Conservation (phyloP, 2,797 vertebrate species). For the Heliangelus exortis region DNA sequence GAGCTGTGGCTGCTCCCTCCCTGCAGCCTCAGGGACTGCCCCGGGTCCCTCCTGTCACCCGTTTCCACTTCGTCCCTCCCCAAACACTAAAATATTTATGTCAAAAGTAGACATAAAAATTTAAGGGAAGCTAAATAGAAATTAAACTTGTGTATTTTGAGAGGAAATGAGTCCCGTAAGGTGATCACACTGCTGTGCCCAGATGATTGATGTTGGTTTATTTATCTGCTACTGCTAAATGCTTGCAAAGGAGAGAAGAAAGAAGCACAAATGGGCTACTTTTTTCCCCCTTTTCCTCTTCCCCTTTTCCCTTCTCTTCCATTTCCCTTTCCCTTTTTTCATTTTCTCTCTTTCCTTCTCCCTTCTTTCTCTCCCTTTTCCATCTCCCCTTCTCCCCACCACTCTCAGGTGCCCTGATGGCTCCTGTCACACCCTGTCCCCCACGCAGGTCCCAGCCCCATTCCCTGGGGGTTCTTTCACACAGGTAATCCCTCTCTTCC, state of each 20-base stretch:
- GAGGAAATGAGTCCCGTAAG: constrained; percentile 67
- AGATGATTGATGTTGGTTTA: constrained; percentile 67
- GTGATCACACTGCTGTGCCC: constrained; percentile 21
- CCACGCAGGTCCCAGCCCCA: rapidly evolving
- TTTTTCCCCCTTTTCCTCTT: too few species aligned
- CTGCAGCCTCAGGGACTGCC: neutral
- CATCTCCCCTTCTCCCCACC: too few species aligned
- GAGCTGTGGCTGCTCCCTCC: neutral
- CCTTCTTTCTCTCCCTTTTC: too few species aligned
- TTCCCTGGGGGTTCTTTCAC: neutral
- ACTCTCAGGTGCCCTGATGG: neutral
- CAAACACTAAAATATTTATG: constrained; percentile 41
- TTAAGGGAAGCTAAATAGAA: constrained; percentile 56
- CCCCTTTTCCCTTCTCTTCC: too few species aligned
- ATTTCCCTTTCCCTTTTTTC: neutral
- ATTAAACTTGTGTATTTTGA: constrained; percentile 63
- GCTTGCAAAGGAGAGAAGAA: neutral
- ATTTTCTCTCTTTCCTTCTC: too few species aligned
- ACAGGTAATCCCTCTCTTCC: neutral
- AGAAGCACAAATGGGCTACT: neutral
- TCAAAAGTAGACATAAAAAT: constrained; percentile 53
- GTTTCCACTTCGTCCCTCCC: neutral
- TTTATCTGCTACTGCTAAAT: constrained; percentile 67
- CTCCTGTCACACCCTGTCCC: neutral
- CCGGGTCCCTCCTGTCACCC: neutral